phyloP scores from a whole-genome alignment of 2,113 vertebrate genomes.

The Pithys albifrons region DNA sequence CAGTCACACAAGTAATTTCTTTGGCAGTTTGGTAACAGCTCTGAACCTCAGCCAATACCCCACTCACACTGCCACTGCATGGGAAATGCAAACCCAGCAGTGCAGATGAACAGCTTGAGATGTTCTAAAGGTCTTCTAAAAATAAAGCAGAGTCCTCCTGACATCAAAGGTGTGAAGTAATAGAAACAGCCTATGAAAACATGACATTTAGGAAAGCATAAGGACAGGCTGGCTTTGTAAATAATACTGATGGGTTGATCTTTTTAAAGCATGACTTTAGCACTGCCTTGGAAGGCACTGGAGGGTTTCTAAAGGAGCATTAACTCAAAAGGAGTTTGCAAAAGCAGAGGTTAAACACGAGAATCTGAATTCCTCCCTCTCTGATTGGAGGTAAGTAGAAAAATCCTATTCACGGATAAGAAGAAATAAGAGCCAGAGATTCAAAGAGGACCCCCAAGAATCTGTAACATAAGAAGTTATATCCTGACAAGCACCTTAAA shows the following conservation, averaged over 20 bases:
- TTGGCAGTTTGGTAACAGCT: not conserved
- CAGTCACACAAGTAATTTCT: not conserved
- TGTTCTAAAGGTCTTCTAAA: not conserved
- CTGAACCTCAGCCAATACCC: not conserved
- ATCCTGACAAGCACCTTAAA: not conserved
- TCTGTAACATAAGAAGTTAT: fast-evolving
- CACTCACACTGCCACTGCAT: not conserved
- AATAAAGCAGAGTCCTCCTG: not conserved
- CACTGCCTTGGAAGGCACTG: not conserved
- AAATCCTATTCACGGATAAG: not conserved
- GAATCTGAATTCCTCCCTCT: not conserved
- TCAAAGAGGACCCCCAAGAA: not conserved
- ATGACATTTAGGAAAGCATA: not conserved
- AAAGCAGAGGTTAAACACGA: not conserved
- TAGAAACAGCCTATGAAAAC: not conserved
- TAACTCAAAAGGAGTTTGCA: not conserved
- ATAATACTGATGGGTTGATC: not conserved
- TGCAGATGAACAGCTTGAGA: not conserved
- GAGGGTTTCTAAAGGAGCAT: not conserved
- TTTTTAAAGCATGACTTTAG: not conserved
- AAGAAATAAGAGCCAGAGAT: not conserved
- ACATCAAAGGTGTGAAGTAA: not conserved
- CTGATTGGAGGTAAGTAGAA: not conserved
- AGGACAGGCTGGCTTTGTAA: not conserved
- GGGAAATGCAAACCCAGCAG: not conserved